These are phyloP conservation scores for Piaya cayana DNA, from an alignment of 2,113 vertebrate genomes.

Conservation along the genomic window DNA sequence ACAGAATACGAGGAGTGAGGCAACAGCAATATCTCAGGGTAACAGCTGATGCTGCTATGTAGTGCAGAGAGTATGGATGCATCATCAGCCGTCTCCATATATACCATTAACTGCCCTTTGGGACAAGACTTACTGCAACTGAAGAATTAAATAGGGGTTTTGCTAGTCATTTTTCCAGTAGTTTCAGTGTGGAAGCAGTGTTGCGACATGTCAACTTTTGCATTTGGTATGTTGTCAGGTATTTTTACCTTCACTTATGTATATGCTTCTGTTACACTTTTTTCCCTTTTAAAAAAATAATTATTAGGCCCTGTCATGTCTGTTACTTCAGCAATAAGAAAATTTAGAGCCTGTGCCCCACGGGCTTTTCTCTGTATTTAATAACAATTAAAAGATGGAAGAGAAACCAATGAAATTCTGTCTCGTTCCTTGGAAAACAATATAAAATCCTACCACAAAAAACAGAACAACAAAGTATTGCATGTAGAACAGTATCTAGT, in stretches of 20 bases:
- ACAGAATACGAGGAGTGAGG: background rate
- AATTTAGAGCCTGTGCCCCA: background rate
- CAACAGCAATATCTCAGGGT: background rate
- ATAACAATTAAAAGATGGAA: background rate
- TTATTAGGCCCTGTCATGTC: background rate
- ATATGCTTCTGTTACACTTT: background rate
- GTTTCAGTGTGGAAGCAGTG: background rate
- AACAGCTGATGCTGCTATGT: background rate
- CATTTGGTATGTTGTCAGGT: background rate
- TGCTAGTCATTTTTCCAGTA: background rate
- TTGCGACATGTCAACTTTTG: background rate
- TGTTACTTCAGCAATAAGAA: background rate
- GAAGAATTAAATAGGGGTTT: background rate
- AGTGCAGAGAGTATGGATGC: background rate
- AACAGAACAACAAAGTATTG: background rate
- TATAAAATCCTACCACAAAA: background rate
- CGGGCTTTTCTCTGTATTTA: background rate
- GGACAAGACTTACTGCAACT: background rate
- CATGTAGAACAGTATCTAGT: background rate
- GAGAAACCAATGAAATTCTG: background rate
- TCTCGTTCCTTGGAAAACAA: background rate
- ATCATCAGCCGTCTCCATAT: background rate
- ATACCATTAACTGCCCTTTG: background rate
- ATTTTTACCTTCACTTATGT: background rate
- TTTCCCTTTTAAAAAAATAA: too few relatives aligned